Percentiles rank a stretch among this genome's conserved stretches.
These are phyloP conservation scores for Scaptomyza pallida DNA, from an alignment of 1,140 invertebrate genomes.

Conservation along the genomic window DNA sequence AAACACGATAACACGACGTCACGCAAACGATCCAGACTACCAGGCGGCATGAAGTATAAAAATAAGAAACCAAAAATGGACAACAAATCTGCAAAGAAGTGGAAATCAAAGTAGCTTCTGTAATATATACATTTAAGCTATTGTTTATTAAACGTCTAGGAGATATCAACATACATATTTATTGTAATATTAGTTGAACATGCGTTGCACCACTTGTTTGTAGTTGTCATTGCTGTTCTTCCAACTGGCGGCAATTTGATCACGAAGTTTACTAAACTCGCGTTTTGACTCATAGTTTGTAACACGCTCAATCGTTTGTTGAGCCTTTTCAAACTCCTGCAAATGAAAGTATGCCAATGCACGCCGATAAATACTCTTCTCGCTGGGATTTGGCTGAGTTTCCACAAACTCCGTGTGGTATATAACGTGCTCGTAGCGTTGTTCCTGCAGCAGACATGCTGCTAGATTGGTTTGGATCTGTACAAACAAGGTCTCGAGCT, in stretches of 20 bases:
- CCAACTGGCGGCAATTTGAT: constrained; percentile 63
- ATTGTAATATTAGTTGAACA: constrained; percentile 71
- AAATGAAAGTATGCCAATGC: constrained; percentile 72
- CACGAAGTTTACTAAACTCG: constrained; percentile 69
- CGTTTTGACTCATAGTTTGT: constrained; percentile 73
- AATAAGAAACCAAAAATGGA: constrained; percentile 68
- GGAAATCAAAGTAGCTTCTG: constrained; percentile 24
- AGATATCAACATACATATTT: constrained; percentile 4
- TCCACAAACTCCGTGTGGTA: constrained; percentile 79
- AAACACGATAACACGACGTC: constrained; percentile 59
- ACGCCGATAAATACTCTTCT: constrained; percentile 79
- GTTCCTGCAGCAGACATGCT: constrained; percentile 72
- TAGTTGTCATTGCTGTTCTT: constrained; percentile 74
- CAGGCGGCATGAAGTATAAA: constrained; percentile 69
- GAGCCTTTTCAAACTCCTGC: constrained; percentile 77
- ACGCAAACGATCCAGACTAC: constrained; percentile 62
- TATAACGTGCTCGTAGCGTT: constrained; percentile 80
- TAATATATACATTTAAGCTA: constrained; percentile 7
- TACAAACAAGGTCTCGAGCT: constrained; percentile 64
- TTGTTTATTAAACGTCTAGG: constrained; percentile 22
- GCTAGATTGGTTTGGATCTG: constrained; percentile 79
- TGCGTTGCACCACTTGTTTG: constrained; percentile 77
- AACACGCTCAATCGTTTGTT: constrained; percentile 59
- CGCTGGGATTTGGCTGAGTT: constrained; percentile 52
- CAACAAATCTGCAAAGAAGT: constrained; percentile 22